Evolutionary conservation across 2,113 vertebrate genomes (phyloP).

Genomic region (Pterophyllum scalare): DNA sequence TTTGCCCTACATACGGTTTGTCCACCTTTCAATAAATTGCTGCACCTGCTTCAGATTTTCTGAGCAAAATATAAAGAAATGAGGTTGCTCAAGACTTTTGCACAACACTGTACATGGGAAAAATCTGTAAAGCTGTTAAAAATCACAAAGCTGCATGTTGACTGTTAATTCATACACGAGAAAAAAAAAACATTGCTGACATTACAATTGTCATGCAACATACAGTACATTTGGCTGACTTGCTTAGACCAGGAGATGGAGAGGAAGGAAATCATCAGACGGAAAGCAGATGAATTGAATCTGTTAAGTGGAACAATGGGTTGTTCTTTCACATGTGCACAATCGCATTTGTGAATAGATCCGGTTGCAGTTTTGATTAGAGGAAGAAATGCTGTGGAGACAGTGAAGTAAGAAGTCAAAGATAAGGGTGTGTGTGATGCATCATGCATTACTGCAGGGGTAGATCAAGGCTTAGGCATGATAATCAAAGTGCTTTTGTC

Average conservation of each 20-base stretch:
- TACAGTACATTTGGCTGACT: not conserved
- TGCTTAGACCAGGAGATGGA: not conserved
- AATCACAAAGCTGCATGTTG: not conserved
- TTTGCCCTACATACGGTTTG: too few relatives aligned
- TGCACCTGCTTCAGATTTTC: too few relatives aligned
- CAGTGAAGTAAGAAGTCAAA: not conserved
- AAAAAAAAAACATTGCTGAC: too few relatives aligned
- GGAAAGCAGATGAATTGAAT: not conserved
- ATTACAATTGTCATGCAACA: not conserved
- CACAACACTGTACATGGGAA: not conserved
- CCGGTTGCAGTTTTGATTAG: not conserved
- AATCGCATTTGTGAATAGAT: not conserved
- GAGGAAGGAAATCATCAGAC: not conserved
- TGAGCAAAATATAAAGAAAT: too few relatives aligned
- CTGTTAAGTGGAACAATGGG: not conserved
- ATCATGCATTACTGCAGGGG: slow-evolving; percentile 45
- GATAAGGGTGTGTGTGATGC: slow-evolving; percentile 24
- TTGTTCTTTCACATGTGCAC: not conserved
- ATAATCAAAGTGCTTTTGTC: slow-evolving; percentile 72
- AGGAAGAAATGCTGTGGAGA: not conserved
- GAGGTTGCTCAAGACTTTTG: too few relatives aligned
- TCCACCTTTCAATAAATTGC: too few relatives aligned
- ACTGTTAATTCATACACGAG: too few relatives aligned
- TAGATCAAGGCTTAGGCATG: slow-evolving; percentile 57
- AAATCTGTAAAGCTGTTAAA: not conserved